These are phyloP conservation scores for Aurelia aurita DNA, from an alignment of 30 jellyfish, hydroid and myxozoan genomes.

Conservation along the genomic window DNA sequence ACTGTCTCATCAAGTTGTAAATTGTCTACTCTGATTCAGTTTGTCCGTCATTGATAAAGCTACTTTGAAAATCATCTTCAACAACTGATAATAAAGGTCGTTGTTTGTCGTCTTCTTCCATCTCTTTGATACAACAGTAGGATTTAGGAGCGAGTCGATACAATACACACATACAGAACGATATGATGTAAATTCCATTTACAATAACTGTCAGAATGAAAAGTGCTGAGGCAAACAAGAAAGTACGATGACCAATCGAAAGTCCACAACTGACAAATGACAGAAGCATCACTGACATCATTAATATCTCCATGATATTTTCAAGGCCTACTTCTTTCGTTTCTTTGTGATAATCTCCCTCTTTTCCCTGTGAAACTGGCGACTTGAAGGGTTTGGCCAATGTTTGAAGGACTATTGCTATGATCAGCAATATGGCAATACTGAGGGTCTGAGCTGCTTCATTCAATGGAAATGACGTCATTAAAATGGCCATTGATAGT, in stretches of 20 bases:
- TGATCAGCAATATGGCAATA: slow-evolving; percentile 22
- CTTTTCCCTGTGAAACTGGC: neutral
- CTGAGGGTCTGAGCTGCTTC: slow-evolving; percentile 17
- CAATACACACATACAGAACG: neutral
- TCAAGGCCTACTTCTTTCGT: slow-evolving; percentile 29
- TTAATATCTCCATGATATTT: slow-evolving; percentile 36
- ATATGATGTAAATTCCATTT: slow-evolving; percentile 8
- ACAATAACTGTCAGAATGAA: neutral
- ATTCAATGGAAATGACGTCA: slow-evolving; percentile 24
- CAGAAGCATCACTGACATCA: slow-evolving; percentile 37
- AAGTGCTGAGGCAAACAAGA: neutral
- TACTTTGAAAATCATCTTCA: no score
- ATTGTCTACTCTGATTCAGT: no score
- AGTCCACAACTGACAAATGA: slow-evolving; percentile 42
- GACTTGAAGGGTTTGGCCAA: slow-evolving; percentile 30
- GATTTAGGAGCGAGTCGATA: slow-evolving; percentile 17
- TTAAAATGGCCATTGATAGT: slow-evolving; percentile 30
- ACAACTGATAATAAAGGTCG: no score
- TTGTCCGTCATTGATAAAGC: no score
- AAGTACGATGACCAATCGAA: slow-evolving; percentile 14
- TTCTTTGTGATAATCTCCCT: neutral
- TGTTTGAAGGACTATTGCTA: slow-evolving; percentile 42
- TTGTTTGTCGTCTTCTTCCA: no score
- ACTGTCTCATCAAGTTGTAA: no score
- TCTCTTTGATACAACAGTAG: neutral